These are phyloP conservation scores for Athrips mouffetella DNA, from an alignment of 2,888 invertebrate species.

Conservation along the genomic window DNA sequence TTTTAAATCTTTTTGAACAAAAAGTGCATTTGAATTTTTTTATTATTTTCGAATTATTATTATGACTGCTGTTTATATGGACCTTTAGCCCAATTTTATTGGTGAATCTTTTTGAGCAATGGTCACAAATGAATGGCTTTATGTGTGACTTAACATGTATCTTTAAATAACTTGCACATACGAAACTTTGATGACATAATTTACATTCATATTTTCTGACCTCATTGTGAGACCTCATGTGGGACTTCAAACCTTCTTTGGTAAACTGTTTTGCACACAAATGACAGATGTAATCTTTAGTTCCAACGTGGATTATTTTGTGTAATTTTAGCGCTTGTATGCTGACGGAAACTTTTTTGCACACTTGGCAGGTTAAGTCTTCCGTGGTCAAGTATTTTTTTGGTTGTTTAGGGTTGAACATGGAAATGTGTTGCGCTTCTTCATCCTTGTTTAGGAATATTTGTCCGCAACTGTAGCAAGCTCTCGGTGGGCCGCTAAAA, in stretches of 20 bases:
- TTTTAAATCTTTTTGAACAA: conserved; percentile 81
- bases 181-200: conserved; percentile 7
- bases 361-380: conserved; percentile 19
- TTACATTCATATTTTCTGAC: conserved; percentile 13
- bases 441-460: not conserved
- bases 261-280: conserved; percentile 13
- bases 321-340: conserved; percentile 40
- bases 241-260: not conserved
- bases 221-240: not conserved
- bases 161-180: not conserved
- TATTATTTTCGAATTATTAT: not conserved
- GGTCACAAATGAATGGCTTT: conserved; percentile 82
- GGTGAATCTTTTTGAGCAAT: conserved; percentile 81
- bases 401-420: not conserved
- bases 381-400: conserved; percentile 10
- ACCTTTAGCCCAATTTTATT: not conserved
- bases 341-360: conserved; percentile 11
- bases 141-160: conserved; percentile 63
- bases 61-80: conserved; percentile 56
- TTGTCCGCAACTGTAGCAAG: not conserved
- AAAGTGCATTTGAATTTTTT: conserved; percentile 77
- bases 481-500: not conserved
- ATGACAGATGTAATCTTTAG: conserved; percentile 29
- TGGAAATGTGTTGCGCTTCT: not conserved
- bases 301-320: conserved; percentile 64